Evolutionary conservation across 1,140 invertebrate genomes (phyloP), one percentile per base, ranked within the genome.

Genomic region (Scaptomyza hsui): DNA sequence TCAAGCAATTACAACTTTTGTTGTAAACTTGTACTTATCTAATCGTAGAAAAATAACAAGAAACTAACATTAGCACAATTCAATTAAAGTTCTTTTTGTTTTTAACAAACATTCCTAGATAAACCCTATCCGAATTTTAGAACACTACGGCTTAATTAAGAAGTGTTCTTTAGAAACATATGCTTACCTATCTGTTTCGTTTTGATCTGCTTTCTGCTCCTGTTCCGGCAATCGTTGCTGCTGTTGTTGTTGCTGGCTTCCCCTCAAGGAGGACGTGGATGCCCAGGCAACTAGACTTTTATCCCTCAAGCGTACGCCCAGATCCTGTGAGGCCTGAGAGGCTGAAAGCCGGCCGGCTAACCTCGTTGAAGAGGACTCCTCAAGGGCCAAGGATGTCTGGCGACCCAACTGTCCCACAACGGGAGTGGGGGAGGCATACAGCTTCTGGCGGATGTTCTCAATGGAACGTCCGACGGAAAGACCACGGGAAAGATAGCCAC

Each of bases 401-500:
- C 83, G 57, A 13, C 59, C 41, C n/a, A 76, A 41, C 1, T 48
- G 47, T 1, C 18, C 26, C 1, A 10, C 51, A 2, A 10, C 37
- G 6, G 48, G 4, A 3, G 51, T 47, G 1, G 65, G 37, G 15
- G 32, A 37, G 3, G 78, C 70, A 61, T 81, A 82, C 5, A 86
- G 52, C 55, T 90, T 89, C 55, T 90, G 80, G 19, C 83, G 88
- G 44, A 90, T 74, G 39, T 62, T 90, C 60, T 90, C 89, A 15
- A 89, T 79, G 57, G 89, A 90, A 10, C 89, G 75, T 15, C 82
- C 85, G 1, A 90, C 89, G 15, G 89, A 90, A 37, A 90, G 72
- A 3, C 89, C 89, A 4, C 89, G 74, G 12, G 85, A 77, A 5
- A 90, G 57, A 13, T 83, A 89, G 9, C 74, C 74, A 5, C 89